Conservation (phyloP, 2,113 vertebrate species). For the Perca schrenkii region DNA sequence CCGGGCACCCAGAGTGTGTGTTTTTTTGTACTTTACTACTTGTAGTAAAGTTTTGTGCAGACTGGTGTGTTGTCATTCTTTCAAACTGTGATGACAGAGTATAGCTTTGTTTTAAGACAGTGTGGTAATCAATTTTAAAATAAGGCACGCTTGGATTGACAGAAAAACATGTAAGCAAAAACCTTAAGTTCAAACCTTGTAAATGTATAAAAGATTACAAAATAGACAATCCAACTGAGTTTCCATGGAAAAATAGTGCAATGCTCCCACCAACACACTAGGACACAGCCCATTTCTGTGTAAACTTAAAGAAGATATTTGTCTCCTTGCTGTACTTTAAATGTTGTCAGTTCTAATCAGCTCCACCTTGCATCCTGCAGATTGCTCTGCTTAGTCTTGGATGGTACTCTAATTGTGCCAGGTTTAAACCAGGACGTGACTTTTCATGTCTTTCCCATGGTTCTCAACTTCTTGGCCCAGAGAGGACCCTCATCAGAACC, state of each 20-base stretch:
- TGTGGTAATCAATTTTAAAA: slow-evolving; percentile 23
- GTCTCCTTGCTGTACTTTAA: slow-evolving; percentile 1
- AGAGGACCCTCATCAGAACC: not conserved
- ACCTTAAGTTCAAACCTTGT: not conserved
- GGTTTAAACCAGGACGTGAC: slow-evolving; percentile 8
- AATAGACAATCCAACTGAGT: not conserved
- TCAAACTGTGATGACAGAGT: not conserved
- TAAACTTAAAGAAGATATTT: slow-evolving; percentile 38
- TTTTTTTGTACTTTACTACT: not conserved
- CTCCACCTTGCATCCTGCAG: slow-evolving; percentile 31
- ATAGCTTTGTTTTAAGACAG: slow-evolving; percentile 18
- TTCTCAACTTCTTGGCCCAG: slow-evolving; percentile 3
- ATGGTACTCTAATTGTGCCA: slow-evolving; percentile 6
- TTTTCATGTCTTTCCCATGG: slow-evolving; percentile 24
- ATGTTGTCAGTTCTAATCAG: slow-evolving; percentile 16
- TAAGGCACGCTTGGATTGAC: not conserved
- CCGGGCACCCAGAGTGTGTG: not conserved
- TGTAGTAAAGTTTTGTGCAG: not conserved
- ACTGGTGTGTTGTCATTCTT: not conserved
- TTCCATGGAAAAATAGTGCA: not conserved
- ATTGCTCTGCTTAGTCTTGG: not conserved
- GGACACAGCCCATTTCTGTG: not conserved
- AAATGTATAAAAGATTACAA: not conserved
- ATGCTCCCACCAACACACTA: not conserved
- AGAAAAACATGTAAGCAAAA: slow-evolving; percentile 4